Conservation (phyloP, 2,888 invertebrate genomes). For the Psylliodes chrysocephalus region DNA sequence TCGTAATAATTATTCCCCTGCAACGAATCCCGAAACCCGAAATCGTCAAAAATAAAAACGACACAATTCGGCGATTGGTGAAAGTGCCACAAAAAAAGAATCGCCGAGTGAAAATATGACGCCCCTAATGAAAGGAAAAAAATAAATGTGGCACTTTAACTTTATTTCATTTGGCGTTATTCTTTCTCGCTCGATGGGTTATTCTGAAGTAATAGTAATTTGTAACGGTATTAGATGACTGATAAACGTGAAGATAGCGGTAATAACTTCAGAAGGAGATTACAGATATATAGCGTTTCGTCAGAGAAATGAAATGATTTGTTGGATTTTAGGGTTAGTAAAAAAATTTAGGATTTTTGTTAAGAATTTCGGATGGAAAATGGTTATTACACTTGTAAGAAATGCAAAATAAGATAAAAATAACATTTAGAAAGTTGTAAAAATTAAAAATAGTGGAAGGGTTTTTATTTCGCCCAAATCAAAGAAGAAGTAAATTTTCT, state of each 20-base stretch:
- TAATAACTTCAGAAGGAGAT: conserved; percentile 17
- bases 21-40: not conserved
- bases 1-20: not conserved
- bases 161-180: conserved; percentile 23
- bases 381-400: too few relatives aligned
- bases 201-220: conserved; percentile 25
- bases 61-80: conserved; percentile 3
- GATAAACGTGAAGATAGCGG: conserved; percentile 18
- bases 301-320: conserved; percentile 10
- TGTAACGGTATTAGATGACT: conserved; percentile 25
- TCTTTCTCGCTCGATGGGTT: conserved; percentile 12
- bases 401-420: too few relatives aligned
- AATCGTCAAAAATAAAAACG: not conserved
- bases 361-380: too few relatives aligned
- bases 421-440: too few relatives aligned
- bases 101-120: conserved; percentile 5
- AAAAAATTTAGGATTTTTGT: not conserved
- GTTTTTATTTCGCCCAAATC: too few relatives aligned
- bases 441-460: too few relatives aligned
- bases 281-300: not conserved
- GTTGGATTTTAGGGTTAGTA: conserved; percentile 13
- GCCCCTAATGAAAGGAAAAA: conserved; percentile 23
- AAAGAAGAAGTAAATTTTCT: too few relatives aligned
- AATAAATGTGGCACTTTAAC: conserved; percentile 22
- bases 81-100: not conserved